Conservation (phyloP, 2,888 invertebrate species). For the Drosophila siamana region DNA sequence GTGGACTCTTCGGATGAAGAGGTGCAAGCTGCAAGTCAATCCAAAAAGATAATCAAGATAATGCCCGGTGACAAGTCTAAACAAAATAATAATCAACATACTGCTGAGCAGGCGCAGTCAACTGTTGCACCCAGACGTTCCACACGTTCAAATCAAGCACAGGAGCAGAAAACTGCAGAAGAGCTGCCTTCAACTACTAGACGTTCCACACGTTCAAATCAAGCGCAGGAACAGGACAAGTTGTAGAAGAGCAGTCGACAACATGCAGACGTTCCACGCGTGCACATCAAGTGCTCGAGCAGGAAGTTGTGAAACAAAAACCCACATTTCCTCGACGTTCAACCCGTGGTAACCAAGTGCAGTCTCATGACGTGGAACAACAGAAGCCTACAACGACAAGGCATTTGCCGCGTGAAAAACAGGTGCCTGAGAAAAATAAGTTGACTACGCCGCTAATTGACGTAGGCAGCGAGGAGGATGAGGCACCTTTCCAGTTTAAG, state of each 20-base stretch:
- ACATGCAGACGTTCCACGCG: background rate
- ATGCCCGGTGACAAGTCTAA: background rate
- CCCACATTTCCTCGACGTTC: constrained; percentile 20
- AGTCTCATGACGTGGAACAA: background rate
- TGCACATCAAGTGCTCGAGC: background rate
- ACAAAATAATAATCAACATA: background rate
- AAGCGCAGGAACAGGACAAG: background rate
- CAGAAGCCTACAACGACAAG: background rate
- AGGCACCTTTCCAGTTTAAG: constrained; percentile 53
- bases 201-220: background rate
- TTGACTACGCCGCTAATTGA: constrained; percentile 7
- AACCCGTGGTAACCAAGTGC: constrained; percentile 37
- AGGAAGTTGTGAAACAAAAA: background rate
- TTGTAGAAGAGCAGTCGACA: background rate
- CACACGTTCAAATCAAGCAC: background rate
- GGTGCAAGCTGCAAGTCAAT: background rate
- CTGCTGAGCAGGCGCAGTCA: background rate
- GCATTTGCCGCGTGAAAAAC: constrained; percentile 5
- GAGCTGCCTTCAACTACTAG: background rate
- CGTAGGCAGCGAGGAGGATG: constrained; percentile 33
- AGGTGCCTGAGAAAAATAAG: background rate
- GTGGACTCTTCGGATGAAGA: constrained; percentile 51
- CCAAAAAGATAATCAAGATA: constrained; percentile 23
- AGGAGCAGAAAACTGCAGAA: background rate
- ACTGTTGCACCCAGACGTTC: background rate